These are phyloP conservation scores for Gyps fulvus DNA, from an alignment of 2,113 vertebrate genomes.

Conservation along the genomic window DNA sequence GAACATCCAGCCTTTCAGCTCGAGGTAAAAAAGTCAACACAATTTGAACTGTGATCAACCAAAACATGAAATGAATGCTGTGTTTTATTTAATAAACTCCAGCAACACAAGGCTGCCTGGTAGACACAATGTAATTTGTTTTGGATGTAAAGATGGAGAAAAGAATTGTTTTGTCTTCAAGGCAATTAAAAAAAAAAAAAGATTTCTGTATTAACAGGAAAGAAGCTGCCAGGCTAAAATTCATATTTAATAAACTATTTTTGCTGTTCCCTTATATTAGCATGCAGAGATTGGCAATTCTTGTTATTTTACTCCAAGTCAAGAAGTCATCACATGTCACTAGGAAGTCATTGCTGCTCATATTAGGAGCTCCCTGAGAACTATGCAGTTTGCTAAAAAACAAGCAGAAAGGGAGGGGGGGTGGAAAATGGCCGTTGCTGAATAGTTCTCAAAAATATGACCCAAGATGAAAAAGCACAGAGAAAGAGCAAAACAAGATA, in stretches of 20 bases:
- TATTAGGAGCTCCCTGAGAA: neutral
- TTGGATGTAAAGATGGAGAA: neutral
- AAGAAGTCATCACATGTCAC: neutral
- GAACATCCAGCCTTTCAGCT: neutral
- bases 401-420: neutral
- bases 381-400: neutral
- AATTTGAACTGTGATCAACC: neutral
- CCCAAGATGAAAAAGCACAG: neutral
- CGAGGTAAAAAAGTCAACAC: neutral
- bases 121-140: neutral
- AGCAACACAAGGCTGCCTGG: neutral
- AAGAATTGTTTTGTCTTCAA: neutral
- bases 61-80: neutral
- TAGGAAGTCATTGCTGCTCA: neutral
- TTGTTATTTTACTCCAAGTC: neutral
- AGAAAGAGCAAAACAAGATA: neutral
- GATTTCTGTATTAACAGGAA: neutral
- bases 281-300: neutral
- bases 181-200: neutral
- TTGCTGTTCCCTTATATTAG: neutral
- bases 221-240: neutral
- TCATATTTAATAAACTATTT: neutral
- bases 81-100: slow-evolving; percentile 14
- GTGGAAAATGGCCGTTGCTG: too few relatives aligned
- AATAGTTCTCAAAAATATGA: neutral